Evolutionary conservation across 1,140 invertebrate species (phyloP), one percentile per base, ranked within the genome.

Genomic region (Saccostrea glomerata): DNA sequence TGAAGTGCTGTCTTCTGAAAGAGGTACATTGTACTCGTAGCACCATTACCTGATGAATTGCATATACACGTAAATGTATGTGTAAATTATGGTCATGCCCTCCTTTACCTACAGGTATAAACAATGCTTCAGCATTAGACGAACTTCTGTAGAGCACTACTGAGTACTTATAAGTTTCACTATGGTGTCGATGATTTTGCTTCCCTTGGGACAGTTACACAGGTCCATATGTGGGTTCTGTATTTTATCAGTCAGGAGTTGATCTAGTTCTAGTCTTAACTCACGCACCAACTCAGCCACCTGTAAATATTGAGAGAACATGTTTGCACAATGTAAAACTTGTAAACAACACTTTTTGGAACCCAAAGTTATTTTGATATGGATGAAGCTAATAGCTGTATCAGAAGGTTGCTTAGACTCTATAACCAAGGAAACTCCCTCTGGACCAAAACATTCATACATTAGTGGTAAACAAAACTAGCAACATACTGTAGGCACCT

Each of bases 161-260:
- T 96, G 96, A 93, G 96, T 96, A 87, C 96, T 96, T 73, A 97
- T 95, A 84, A 97, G 94, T 92, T 96, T 96, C 47, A 97, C 96
- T 90, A 98, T 98, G n/a, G 97, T 97, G 89, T 96, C 95, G 82
- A 98, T 97, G 86, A 98, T 97, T 92, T 96, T 96, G 92, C 96
- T 97, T 23, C 97, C 97, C 91, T 97, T 96, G 84, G 97, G 96
- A 94, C 97, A 96, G 92, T 97, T 96, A 87, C 97, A 92, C 77
- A 98, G 93, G 95, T 98, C 97, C 88, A 98, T 95, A 83, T 96
- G 96, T 0, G 93, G 13, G 9, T 23, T 63, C 30, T 90, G 84
- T 25, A 94, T 94, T 87, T 94, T 94, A 87, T 94, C 94, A 20
- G 89, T 86, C 56, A 94, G 58, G 4, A 94, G 89, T 77, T 93